These are phyloP conservation scores for Theropithecus gelada DNA, from an alignment of 2,113 vertebrate genomes.

Conservation along the genomic window DNA sequence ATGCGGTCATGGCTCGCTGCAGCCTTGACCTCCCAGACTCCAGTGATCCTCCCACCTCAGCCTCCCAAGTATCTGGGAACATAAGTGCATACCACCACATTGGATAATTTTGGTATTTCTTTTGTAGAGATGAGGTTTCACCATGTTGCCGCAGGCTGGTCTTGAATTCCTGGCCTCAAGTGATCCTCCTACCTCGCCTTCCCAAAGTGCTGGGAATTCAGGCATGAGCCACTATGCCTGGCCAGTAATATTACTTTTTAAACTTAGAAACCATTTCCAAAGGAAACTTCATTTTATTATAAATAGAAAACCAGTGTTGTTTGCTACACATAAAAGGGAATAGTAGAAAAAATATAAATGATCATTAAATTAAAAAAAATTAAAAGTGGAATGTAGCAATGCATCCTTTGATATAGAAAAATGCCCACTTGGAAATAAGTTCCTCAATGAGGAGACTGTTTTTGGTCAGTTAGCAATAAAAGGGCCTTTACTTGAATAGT, in stretches of 20 bases:
- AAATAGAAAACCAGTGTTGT: slow-evolving; percentile 3
- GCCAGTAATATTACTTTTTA: slow-evolving; percentile 8
- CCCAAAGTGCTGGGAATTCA: not conserved
- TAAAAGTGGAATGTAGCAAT: not conserved
- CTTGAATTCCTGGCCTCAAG: not conserved
- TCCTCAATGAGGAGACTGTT: not conserved
- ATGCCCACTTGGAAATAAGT: not conserved
- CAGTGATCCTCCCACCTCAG: not conserved
- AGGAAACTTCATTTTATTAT: slow-evolving; percentile 2
- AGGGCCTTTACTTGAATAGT: not conserved
- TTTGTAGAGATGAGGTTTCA: not conserved
- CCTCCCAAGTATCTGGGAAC: not conserved
- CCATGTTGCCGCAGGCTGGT: not conserved
- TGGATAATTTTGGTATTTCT: not conserved
- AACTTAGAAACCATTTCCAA: not conserved
- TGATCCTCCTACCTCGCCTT: not conserved
- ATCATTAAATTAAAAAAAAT: not conserved
- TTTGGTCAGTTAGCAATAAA: not conserved
- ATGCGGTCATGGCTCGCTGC: not conserved
- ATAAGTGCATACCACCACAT: not conserved
- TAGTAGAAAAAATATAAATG: not conserved
- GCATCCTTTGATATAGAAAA: not conserved
- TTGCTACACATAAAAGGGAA: not conserved
- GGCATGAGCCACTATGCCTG: not conserved
- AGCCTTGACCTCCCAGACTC: not conserved